phyloP scores from a whole-genome alignment of 2,888 invertebrate genomes.

The Eutolmus rufibarbis region DNA sequence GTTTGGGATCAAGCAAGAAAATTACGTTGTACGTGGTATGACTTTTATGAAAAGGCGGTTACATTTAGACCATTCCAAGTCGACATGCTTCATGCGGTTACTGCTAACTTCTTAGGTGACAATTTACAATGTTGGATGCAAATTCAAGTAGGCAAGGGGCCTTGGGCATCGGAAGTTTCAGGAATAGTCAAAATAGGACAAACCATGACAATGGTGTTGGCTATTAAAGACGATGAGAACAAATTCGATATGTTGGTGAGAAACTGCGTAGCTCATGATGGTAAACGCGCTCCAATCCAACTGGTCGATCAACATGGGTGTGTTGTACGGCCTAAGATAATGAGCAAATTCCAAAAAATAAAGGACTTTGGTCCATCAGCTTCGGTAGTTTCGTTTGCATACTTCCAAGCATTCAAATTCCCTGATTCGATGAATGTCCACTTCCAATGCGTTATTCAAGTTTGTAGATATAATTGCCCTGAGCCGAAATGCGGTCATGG shows the following conservation, averaged over 20 bases:
- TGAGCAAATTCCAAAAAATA: constrained; percentile 95
- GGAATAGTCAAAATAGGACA: constrained; percentile 96
- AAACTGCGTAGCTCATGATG: constrained; percentile 94
- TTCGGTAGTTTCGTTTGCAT: constrained; percentile 92
- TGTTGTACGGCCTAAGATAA: constrained; percentile 91
- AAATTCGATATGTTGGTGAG: constrained; percentile 95
- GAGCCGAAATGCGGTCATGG: constrained; percentile 85
- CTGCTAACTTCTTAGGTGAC: constrained; percentile 94
- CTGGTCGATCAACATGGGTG: constrained; percentile 93
- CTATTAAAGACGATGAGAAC: constrained; percentile 94
- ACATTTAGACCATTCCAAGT: constrained; percentile 96
- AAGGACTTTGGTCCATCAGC: constrained; percentile 95
- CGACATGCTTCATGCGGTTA: constrained; percentile 93
- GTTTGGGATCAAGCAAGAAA: constrained; percentile 94
- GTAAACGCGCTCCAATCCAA: constrained; percentile 91
- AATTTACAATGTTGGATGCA: constrained; percentile 98
- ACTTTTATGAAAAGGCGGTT: constrained; percentile 94
- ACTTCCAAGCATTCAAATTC: constrained; percentile 97
- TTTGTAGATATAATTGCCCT: constrained; percentile 91
- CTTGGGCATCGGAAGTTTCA: constrained; percentile 96
- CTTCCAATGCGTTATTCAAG: constrained; percentile 96
- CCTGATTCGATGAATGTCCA: constrained; percentile 97
- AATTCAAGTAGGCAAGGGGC: constrained; percentile 94
- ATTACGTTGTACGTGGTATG: constrained; percentile 93
- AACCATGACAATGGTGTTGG: constrained; percentile 96